Evolutionary conservation across 2,113 vertebrate species (phyloP), one percentile per base, ranked within the genome.

Genomic region (Dicerorhinus sumatrensis): DNA sequence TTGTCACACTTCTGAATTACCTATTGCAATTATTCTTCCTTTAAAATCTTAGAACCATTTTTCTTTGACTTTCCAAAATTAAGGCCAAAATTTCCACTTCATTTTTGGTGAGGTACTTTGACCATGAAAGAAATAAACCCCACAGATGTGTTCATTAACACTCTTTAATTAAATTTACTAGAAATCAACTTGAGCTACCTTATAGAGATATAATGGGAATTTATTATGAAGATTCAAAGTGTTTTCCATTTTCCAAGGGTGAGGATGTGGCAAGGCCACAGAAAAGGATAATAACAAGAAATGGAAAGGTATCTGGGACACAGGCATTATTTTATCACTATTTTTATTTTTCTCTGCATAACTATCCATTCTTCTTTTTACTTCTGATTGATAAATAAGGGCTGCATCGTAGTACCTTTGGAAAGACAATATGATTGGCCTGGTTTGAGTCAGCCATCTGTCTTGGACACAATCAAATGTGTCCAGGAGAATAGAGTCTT

Each of bases 141-240:
- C 20, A 65, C 8, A 70, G 7, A 60, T 36, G 29, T 42, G 16
- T 20, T 83, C 86, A 75, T 75, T 72, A 58, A 12, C 75, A 86
- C 20, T 79, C 63, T 70, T 90, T 72, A 90, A 86, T 88, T 91
- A 96, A 70, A 79, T 83, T 8, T 58, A 63, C 29, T 27, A 48
- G 36, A 90, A 94, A 85, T 79, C 33, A 69, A 70, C 29, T 93
- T 79, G 39, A 70, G 42, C 3, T 82, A 70, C 4, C 21, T 86
- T 27, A 46, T 33, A 17, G n/a, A 80, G 89, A 89, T 31, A 69
- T 25, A 62, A 18, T 67, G 10, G 39, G 17, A 65, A 77, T 56
- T 81, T 69, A 60, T 67, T 85, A 20, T 25, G 56, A 82, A 70
- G 65, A 70, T 33, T 17, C 21, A n/a, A 89, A 80, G 27, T 51